Base-by-base conservation (phyloP, 1,140 invertebrate genomes). In the Gryon sp. region DNA sequence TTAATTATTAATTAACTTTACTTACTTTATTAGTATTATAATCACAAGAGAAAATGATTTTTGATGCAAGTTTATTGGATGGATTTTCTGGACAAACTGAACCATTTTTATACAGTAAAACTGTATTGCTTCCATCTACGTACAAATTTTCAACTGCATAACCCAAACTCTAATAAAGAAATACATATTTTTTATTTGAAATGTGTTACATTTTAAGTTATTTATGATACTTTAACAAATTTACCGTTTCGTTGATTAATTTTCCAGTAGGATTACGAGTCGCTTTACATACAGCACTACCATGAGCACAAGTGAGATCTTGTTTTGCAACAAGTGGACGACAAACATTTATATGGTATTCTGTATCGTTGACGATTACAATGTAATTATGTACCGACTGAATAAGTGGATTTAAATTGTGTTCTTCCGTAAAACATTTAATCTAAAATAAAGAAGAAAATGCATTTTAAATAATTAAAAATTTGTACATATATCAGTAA, bases 301-400 rank as follows among this genome's bases (percentile, higher is more conserved):
- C 89, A 76, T 88, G 86, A 34, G 81, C 74, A 74, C 90, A 90
- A 68, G 84, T 86, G 50, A 90, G 83, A 80, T 85, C 83, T 76
- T 82, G 83, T 77, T 82, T 82, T 48, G 88, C 80, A 52, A 90
- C 83, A 70, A 90, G 80, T 62, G 90, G 87, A 65, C 84, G 83
- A 63, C 90, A 90, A 38, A 90, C 81, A 81, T 90, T 90, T 79
- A 90, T 86, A 22, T 84, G 63, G 62, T 81, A 84, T 40, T 83
- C 79, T 3, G 75, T 80, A 34, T 81, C 74, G 36, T 88, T 86
- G 1, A 82, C 76, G 76, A 82, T 83, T 1, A 89, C 84, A 32
- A 89, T 63, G 60, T 90, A 90, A 83, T 90, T 90, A n/a, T 81
- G 65, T 15, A 55, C 79, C 32, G 82, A 77, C 62, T 81, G 84